Conservation (phyloP, 2,797 vertebrate species). For the Bufotes viridis region DNA sequence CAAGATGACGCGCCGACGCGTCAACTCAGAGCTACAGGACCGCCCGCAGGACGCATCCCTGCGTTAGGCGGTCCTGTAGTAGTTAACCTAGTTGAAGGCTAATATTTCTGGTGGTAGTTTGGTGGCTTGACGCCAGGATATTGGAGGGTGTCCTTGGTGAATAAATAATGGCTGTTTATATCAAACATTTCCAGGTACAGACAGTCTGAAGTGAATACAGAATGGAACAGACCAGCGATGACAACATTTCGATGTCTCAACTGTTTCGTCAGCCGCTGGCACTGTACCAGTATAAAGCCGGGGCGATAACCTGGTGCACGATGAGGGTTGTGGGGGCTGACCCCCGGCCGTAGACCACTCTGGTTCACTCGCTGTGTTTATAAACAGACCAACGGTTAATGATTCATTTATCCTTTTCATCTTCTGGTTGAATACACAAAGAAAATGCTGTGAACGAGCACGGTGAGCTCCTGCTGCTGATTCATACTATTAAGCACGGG, state of each 20-base stretch:
- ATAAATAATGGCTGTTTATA: not conserved
- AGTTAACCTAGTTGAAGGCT: not conserved
- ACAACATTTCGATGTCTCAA: not conserved
- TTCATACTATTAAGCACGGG: not conserved
- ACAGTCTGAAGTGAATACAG: not conserved
- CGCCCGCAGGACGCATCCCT: too few species aligned
- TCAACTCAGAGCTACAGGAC: too few species aligned
- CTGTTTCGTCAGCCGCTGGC: not conserved
- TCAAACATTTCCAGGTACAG: constrained; percentile 5
- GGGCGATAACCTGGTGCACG: not conserved
- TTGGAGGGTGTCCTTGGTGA: not conserved
- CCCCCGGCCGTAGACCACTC: constrained; percentile 65
- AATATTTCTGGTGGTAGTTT: not conserved
- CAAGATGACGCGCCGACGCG: too few species aligned
- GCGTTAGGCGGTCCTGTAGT: too few species aligned
- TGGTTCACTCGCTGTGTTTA: constrained; percentile 71
- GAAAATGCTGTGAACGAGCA: not conserved
- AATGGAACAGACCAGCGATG: not conserved
- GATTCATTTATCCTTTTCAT: constrained; percentile 36
- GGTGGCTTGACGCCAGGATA: not conserved
- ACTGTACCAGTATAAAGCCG: not conserved
- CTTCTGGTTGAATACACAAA: not conserved
- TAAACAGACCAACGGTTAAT: constrained; percentile 67
- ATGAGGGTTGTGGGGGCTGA: not conserved
- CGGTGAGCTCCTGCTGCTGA: not conserved